Conservation (phyloP, 1,140 invertebrate genomes). For the Aphis gossypii region DNA sequence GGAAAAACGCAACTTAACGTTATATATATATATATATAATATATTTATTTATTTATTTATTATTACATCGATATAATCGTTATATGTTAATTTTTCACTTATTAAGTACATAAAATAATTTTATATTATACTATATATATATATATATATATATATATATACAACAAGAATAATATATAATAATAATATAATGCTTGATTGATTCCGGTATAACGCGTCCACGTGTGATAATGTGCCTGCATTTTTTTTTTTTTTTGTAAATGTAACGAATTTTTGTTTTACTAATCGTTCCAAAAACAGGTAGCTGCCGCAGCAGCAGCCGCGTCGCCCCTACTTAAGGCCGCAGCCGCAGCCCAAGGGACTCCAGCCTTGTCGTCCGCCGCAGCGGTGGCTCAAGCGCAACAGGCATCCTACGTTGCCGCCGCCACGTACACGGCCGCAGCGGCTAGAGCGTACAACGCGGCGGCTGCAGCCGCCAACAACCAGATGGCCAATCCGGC, state of each 20-base stretch:
- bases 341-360: constrained; percentile 72
- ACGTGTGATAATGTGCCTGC: constrained; percentile 50
- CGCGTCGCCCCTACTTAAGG: constrained; percentile 72
- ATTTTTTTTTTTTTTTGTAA: constrained; percentile 30
- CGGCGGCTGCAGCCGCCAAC: constrained; percentile 73
- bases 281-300: constrained; percentile 62
- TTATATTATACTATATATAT: not conserved
- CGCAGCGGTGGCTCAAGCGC: constrained; percentile 66
- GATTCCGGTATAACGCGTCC: constrained; percentile 48
- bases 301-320: constrained; percentile 74
- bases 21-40: not conserved
- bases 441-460: constrained; percentile 76
- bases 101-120: not conserved
- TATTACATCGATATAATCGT: not conserved
- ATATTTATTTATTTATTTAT: not conserved
- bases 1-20: constrained; percentile 12
- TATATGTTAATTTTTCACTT: constrained; percentile 4
- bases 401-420: constrained; percentile 80
- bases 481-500: constrained; percentile 67
- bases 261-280: constrained; percentile 63
- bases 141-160: not conserved
- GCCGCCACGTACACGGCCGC: constrained; percentile 83
- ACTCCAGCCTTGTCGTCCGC: constrained; percentile 63
- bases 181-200: constrained; percentile 50
- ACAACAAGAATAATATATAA: constrained; percentile 25